phyloP scores from a whole-genome alignment of 2,113 vertebrate genomes.

The Pungitius pungitius region DNA sequence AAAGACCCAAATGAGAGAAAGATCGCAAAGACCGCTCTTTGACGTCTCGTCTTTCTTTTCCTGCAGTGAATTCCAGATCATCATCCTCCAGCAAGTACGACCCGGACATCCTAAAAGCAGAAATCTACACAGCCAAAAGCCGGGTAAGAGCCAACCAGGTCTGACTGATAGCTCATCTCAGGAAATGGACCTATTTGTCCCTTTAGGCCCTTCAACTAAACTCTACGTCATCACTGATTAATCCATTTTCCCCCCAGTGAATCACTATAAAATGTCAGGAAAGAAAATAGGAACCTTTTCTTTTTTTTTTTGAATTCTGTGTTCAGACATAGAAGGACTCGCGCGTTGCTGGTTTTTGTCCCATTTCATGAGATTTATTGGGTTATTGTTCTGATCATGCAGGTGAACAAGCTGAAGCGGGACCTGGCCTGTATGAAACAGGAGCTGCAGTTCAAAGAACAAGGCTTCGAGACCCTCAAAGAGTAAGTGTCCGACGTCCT shows the following conservation, averaged over 20 bases:
- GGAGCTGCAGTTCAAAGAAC: constrained; percentile 95
- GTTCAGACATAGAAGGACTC: background rate
- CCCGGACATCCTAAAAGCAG: constrained; percentile 97
- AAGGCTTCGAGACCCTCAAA: constrained; percentile 93
- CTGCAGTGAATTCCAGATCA: constrained; percentile 93
- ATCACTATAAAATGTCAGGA: too few species aligned
- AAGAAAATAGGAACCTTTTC: background rate
- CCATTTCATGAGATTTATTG: background rate
- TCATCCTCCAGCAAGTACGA: constrained; percentile 97
- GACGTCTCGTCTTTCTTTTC: constrained; percentile 13
- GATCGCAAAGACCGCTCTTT: background rate
- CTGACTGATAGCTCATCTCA: background rate
- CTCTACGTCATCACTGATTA: too few species aligned
- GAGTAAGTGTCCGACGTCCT: constrained; percentile 79
- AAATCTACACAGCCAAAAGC: constrained; percentile 96
- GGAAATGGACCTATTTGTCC: background rate
- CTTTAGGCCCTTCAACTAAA: too few species aligned
- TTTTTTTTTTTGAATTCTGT: too few species aligned
- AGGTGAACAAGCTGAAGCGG: constrained; percentile 97
- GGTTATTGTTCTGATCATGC: background rate
- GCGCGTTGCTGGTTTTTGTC: background rate
- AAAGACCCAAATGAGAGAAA: background rate
- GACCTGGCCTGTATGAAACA: constrained; percentile 95
- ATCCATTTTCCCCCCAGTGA: background rate
- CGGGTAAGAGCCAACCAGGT: constrained; percentile 82